These are phyloP conservation scores for Kryptolebias ocellatus DNA, from an alignment of 2,797 vertebrate genomes.

Conservation along the genomic window DNA sequence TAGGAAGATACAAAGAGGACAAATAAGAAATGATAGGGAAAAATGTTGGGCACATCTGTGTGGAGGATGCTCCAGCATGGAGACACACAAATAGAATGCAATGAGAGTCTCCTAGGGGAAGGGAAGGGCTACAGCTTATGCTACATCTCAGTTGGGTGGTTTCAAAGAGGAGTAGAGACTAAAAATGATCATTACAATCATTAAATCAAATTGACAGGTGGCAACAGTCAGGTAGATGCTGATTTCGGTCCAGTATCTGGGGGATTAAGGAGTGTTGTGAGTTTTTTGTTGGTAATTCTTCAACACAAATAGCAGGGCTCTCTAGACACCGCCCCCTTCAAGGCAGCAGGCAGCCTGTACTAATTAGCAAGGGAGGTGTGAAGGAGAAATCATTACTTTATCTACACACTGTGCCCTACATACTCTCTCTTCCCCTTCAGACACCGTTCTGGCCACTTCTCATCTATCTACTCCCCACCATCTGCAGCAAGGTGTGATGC, in stretches of 20 bases:
- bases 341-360: constrained; percentile 75
- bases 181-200: constrained; percentile 78
- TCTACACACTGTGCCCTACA: constrained; percentile 76
- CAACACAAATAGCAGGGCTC: constrained; percentile 79
- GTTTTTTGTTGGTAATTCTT: constrained; percentile 80
- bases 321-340: constrained; percentile 69
- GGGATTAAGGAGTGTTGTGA: constrained; percentile 70
- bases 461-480: constrained; percentile 42
- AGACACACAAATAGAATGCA: constrained; percentile 49
- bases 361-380: constrained; percentile 85
- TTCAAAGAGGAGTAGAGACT: constrained; percentile 50
- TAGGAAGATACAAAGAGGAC: constrained; percentile 31
- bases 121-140: constrained; percentile 39
- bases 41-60: constrained; percentile 51
- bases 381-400: constrained; percentile 85
- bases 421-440: constrained; percentile 51
- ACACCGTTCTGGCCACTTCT: constrained; percentile 56
- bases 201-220: constrained; percentile 79
- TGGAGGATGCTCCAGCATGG: constrained; percentile 31
- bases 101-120: constrained; percentile 33
- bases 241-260: constrained; percentile 66
- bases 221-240: constrained; percentile 70
- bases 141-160: constrained; percentile 38
- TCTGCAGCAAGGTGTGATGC: constrained; percentile 35
- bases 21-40: constrained; percentile 43